A percentile compares a stretch with the other conserved stretches of the same genome.
Conservation (phyloP, 2,113 vertebrate species). For the Aepyceros melampus region DNA sequence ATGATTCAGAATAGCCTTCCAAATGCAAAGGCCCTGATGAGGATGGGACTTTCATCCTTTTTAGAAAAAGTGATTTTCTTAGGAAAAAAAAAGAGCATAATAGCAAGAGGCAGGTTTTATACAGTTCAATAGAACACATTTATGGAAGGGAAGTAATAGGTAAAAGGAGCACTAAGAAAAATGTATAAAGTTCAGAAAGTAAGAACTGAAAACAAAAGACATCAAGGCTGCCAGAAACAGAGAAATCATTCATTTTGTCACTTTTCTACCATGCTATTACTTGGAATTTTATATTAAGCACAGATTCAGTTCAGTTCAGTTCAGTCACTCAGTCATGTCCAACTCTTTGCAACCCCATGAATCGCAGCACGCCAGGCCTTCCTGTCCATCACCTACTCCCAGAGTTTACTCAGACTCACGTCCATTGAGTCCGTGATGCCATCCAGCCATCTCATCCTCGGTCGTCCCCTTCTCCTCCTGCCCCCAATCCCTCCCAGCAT, state of each 20-base stretch:
- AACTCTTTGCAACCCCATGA: too few relatives aligned
- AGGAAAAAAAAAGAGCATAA: neutral
- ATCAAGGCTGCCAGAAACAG: neutral
- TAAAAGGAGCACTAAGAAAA: neutral
- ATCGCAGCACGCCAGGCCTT: too few relatives aligned
- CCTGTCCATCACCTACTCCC: too few relatives aligned
- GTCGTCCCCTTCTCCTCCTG: too few relatives aligned
- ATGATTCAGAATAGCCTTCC: neutral
- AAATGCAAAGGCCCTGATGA: neutral
- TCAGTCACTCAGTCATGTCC: too few relatives aligned
- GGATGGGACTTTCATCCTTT: neutral
- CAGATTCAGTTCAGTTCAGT: too few relatives aligned
- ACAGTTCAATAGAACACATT: neutral
- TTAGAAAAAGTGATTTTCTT: neutral
- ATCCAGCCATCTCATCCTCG: too few relatives aligned
- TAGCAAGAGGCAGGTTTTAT: neutral
- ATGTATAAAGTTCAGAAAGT: neutral
- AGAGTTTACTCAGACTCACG: too few relatives aligned
- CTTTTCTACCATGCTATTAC: neutral
- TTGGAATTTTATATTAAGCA: neutral
- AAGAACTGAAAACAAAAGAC: neutral
- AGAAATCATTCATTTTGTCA: neutral
- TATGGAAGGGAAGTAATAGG: neutral
- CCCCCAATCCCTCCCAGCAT: too few relatives aligned
- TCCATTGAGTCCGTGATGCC: too few relatives aligned